These are phyloP conservation scores for Bothrops jararaca DNA, from an alignment of 2,113 vertebrate genomes.

Conservation along the genomic window DNA sequence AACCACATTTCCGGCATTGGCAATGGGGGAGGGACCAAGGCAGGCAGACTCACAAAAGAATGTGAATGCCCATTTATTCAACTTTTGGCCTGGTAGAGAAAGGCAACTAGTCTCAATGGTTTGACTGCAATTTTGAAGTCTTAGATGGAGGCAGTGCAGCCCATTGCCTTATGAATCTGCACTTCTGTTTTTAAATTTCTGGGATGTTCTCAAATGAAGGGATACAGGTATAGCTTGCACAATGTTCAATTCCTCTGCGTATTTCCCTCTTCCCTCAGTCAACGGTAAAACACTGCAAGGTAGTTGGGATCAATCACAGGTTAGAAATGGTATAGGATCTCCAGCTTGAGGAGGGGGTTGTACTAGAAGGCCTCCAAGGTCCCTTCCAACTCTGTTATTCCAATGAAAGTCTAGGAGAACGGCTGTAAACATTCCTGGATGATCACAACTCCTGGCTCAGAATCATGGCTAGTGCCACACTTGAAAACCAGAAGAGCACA, in stretches of 20 bases:
- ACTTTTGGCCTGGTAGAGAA: background rate
- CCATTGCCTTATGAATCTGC: background rate
- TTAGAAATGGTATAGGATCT: background rate
- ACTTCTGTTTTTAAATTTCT: background rate
- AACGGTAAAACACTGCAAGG: background rate
- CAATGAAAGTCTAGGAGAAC: background rate
- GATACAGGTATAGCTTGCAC: background rate
- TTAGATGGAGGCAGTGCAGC: background rate
- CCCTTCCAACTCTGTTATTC: background rate
- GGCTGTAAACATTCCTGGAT: background rate
- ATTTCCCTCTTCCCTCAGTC: background rate
- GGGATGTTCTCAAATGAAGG: background rate
- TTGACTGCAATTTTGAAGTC: background rate
- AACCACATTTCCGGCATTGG: conserved; percentile 61
- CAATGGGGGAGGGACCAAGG: background rate
- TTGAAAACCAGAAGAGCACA: background rate
- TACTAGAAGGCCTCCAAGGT: background rate
- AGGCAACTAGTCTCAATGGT: background rate
- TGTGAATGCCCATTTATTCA: background rate
- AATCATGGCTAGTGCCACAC: background rate
- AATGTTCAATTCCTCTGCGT: background rate
- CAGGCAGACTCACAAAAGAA: background rate
- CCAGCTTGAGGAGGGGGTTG: background rate
- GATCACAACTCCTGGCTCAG: background rate
- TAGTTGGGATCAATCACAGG: background rate